These are phyloP conservation scores for Piscicola geometra DNA, from an alignment of 2,888 invertebrate genomes.

Conservation along the genomic window DNA sequence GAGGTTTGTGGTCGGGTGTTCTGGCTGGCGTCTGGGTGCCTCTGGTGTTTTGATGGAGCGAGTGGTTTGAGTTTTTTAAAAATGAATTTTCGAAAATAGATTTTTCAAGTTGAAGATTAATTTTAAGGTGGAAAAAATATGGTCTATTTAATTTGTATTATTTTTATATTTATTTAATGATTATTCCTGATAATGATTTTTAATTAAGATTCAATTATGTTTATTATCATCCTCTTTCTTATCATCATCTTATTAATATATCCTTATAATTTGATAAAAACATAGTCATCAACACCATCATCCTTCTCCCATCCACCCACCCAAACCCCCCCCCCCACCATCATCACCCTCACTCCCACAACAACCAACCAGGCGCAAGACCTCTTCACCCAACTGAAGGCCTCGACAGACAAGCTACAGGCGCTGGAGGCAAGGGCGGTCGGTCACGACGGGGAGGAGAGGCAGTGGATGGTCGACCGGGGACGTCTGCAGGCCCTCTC, in stretches of 20 bases:
- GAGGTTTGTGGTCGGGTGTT: slow-evolving; percentile 46
- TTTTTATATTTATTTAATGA: no score
- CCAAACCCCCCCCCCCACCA: neutral
- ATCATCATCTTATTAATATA: no score
- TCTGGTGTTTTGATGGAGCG: no score
- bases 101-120: no score
- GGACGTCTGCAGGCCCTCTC: slow-evolving; percentile 49
- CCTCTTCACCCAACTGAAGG: neutral
- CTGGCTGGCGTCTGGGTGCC: no score
- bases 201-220: no score
- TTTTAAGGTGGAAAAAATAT: no score
- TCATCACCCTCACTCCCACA: neutral
- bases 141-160: no score
- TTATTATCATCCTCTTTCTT: no score
- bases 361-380: neutral
- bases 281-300: neutral
- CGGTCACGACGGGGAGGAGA: slow-evolving; percentile 47
- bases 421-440: slow-evolving; percentile 54
- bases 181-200: no score
- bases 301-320: neutral
- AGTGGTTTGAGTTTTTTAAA: no score
- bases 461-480: slow-evolving; percentile 18
- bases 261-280: neutral
- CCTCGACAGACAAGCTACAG: slow-evolving; percentile 47
- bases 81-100: no score